These are phyloP conservation scores for Dynastes maya DNA, from an alignment of 2,888 invertebrate species.

Conservation along the genomic window DNA sequence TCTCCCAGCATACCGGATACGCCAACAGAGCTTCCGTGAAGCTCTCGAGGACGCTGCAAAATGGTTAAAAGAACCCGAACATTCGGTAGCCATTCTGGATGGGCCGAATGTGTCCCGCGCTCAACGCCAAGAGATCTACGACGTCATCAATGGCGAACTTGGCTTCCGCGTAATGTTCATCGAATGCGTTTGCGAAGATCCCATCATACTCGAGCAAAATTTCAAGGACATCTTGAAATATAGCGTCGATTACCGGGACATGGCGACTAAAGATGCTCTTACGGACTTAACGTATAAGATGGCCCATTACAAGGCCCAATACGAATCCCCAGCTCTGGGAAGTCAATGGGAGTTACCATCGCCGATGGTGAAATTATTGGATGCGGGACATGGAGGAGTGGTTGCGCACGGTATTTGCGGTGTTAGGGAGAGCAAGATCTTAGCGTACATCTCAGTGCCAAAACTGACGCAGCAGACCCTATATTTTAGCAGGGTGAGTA, in stretches of 20 bases:
- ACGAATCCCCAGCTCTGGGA: constrained; percentile 82
- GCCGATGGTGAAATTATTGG: constrained; percentile 73
- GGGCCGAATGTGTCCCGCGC: constrained; percentile 92
- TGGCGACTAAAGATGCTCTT: constrained; percentile 84
- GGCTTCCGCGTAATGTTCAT: constrained; percentile 92
- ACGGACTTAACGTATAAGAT: constrained; percentile 87
- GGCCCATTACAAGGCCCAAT: constrained; percentile 86
- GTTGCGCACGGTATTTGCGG: constrained; percentile 82
- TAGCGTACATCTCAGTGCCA: constrained; percentile 91
- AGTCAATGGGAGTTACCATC: constrained; percentile 70
- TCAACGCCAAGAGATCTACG: constrained; percentile 84
- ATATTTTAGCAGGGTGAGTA: constrained; percentile 89
- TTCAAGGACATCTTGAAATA: constrained; percentile 88
- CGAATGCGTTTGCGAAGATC: constrained; percentile 92
- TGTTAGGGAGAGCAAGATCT: constrained; percentile 87
- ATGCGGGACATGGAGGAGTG: constrained; percentile 78
- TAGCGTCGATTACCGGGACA: constrained; percentile 88
- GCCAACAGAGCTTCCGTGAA: constrained; percentile 87
- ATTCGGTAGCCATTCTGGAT: constrained; percentile 82
- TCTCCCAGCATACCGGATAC: constrained; percentile 84
- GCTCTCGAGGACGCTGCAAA: constrained; percentile 89
- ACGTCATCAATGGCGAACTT: constrained; percentile 80
- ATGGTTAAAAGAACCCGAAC: constrained; percentile 82
- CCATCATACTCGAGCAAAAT: constrained; percentile 80
- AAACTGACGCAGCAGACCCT: constrained; percentile 88